phyloP scores from a whole-genome alignment of 2,797 vertebrate genomes.

The Pitangus sulphuratus region DNA sequence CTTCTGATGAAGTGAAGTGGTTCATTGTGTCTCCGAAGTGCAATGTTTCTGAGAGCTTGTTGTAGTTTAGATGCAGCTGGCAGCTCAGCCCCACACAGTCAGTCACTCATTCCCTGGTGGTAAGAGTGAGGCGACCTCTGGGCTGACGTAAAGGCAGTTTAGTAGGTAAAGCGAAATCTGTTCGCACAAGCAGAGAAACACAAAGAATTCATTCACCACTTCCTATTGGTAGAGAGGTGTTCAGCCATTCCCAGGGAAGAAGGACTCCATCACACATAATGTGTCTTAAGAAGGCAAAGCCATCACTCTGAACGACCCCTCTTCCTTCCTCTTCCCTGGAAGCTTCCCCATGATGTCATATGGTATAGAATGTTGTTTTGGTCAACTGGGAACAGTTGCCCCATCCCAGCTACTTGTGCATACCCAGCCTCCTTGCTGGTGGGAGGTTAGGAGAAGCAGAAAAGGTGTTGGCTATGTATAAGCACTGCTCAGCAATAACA shows the following conservation, averaged over 20 bases:
- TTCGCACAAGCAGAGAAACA: rapidly evolving
- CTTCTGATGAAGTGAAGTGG: background rate
- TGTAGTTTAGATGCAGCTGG: background rate
- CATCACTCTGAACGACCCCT: rapidly evolving
- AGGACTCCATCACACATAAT: background rate
- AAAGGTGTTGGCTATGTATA: background rate
- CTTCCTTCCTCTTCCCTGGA: background rate
- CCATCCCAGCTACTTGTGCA: background rate
- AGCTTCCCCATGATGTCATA: no score
- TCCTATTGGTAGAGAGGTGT: background rate
- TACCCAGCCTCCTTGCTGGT: rapidly evolving
- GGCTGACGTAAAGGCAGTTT: background rate
- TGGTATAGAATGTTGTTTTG: background rate
- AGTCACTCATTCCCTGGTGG: no score
- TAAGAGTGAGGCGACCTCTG: background rate
- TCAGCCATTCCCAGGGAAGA: background rate
- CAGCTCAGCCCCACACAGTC: background rate
- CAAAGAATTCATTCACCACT: background rate
- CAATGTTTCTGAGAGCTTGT: background rate
- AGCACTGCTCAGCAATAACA: background rate
- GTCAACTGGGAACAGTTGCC: no score
- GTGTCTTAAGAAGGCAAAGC: background rate
- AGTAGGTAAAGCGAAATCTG: background rate
- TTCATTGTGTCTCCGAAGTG: background rate
- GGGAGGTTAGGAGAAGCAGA: background rate